Evolutionary conservation across 2,888 invertebrate genomes (phyloP), one percentile per base, ranked within the genome.

Genomic region (Timandra comae): DNA sequence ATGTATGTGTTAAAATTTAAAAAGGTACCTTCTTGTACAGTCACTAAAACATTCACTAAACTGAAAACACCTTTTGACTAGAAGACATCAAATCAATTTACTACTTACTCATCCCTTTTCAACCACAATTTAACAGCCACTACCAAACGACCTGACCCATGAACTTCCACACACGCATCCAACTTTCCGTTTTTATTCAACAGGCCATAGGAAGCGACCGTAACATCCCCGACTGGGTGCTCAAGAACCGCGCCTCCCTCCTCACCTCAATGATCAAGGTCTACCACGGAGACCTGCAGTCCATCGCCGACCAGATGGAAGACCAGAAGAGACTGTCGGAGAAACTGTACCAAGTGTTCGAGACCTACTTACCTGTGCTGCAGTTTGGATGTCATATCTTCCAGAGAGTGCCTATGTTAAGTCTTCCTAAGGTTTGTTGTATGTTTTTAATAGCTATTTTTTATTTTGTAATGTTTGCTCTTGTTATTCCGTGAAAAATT

Each of bases 171-270:
- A n/a, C n/a, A n/a, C n/a, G n/a, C n/a, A n/a, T n/a, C n/a, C n/a
- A n/a, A n/a, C n/a, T n/a, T n/a, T n/a, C n/a, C n/a, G n/a, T 28
- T 21, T 13, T 7, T 26, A 8, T 30, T 29, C 24, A 10, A 2
- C 60, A 96, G 96, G 95, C 94, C 19, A 91, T 97, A 36, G 96
- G 96, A 29, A 95, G 95, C 27, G 95, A 95, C 71, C 88, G 93
- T 28, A 93, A 94, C 70, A 92, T 95, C 41, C 92, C 94, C 0
- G 94, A 95, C 65, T 91, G 92, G 88, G 88, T 95, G 31, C 73
- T 97, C 6, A 89, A 92, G 56, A 90, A 93, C 67, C 90, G 96
- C 32, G 92, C 95, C 0, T 89, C 91, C 38, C 89, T 91, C 12
- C 86, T 97, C 28, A 91, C 92, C 30, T 90, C 93, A 7, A 88